Conservation (phyloP, 2,113 vertebrate species). For the Actenoides lindsayi region DNA sequence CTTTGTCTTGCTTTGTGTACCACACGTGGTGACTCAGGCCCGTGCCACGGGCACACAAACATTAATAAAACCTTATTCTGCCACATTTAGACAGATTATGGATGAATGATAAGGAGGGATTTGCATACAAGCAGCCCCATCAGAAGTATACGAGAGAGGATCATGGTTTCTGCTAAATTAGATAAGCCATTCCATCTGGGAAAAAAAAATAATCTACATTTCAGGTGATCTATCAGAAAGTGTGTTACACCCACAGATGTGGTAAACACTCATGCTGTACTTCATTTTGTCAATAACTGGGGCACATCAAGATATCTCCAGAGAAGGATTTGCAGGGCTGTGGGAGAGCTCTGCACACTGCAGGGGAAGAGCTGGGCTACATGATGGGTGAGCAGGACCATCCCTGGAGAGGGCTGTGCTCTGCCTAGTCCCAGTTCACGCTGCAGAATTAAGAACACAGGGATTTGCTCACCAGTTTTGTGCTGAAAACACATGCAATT, state of each 20-base stretch:
- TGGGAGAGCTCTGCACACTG: neutral
- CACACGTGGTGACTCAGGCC: neutral
- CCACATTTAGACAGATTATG: slow-evolving; percentile 43
- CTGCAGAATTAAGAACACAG: neutral
- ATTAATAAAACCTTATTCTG: slow-evolving; percentile 52
- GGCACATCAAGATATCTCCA: neutral
- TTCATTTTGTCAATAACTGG: neutral
- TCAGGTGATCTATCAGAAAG: neutral
- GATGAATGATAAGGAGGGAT: neutral
- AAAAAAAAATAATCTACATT: neutral
- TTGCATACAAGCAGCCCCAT: slow-evolving; percentile 8
- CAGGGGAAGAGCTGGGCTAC: neutral
- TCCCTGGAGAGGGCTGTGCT: neutral
- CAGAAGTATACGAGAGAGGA: neutral
- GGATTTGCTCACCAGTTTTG: neutral
- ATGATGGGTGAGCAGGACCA: accelerated
- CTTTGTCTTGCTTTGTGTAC: slow-evolving; percentile 18
- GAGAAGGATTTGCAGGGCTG: neutral
- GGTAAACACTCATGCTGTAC: neutral
- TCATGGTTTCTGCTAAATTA: neutral
- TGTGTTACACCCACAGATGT: neutral
- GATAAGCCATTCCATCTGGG: neutral
- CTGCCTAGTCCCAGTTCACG: accelerated
- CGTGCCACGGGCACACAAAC: neutral
- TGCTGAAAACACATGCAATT: neutral